Base-by-base conservation (phyloP, 2,797 vertebrate genomes). In the Crocodylus rhombifer region DNA sequence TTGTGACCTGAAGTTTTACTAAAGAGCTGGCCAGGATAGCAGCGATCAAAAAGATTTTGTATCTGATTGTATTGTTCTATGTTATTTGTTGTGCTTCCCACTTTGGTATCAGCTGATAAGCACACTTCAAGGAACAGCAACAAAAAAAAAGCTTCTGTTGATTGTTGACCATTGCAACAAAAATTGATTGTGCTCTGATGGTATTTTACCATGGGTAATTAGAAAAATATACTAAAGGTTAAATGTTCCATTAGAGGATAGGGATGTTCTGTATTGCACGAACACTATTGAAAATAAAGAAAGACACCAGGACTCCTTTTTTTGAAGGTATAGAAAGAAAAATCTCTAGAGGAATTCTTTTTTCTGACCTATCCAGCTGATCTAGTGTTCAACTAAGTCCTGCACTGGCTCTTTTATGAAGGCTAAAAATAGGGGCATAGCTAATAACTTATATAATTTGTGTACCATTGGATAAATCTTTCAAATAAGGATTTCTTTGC, bases 41-140 rank as follows among this genome's bases (percentile, higher is more conserved):
- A 94, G 63, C 28, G 91, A 91, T 91, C 90, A 88, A 71, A 83
- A 96, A 87, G 67, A 92, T 95, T 96, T 82, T 94, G 21, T 91
- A 90, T 95, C 86, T 92, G 90, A 91, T 94, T 88, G 28, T 55
- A 91, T 93, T 95, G 91, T 87, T 96, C 89, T 92, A 80, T 92
- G 93, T 78, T 74, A 86, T 94, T 96, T 93, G 83, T 88, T 95
- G 69, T 84, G 77, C 94, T 93, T 95, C 90, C 87, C 93, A 94
- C 93, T 97, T 95, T 89, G 83, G 86, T 82, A 88, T 95, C 88
- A 95, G 92, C 89, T 93, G 94, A 96, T 95, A 95, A 96, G 90
- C 75, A 58, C 57, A 92, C 82, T 86, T 87, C 61, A 94, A 91
- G 73, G 88, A 95, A 95, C 84, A 94, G 28, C 62, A 64, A 64